Conservation (phyloP, 2,888 invertebrate genomes). For the Byasa hedistus region DNA sequence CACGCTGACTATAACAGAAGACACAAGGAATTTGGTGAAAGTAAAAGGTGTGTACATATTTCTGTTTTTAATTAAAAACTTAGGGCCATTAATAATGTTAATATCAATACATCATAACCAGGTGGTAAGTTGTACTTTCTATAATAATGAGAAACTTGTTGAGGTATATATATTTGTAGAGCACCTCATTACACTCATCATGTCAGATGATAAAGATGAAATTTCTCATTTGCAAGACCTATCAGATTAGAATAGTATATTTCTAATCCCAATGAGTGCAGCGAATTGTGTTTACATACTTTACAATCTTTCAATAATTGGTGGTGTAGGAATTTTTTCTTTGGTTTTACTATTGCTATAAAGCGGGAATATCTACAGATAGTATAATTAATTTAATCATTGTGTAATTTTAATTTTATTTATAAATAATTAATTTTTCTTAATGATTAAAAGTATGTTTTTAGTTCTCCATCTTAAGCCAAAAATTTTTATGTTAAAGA, state of each 20-base stretch:
- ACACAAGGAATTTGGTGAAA: constrained; percentile 57
- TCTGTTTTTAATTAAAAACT: background rate
- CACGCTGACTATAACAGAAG: constrained; percentile 53
- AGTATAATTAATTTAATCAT: no score
- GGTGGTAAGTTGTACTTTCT: background rate
- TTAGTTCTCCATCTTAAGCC: background rate
- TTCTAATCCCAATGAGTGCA: no score
- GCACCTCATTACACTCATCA: no score
- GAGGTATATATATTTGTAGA: no score
- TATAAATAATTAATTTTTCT: background rate
- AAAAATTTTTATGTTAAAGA: constrained; percentile 36
- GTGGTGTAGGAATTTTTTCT: no score
- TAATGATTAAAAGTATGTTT: background rate
- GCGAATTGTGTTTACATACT: background rate
- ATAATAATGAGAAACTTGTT: background rate
- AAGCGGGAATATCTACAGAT: no score
- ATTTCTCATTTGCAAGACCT: no score
- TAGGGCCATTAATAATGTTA: background rate
- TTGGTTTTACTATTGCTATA: no score
- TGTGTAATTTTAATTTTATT: no score
- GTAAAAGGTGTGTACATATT: constrained; percentile 58
- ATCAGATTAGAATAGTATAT: no score
- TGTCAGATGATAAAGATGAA: no score
- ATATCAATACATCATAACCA: background rate
- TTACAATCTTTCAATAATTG: background rate